Evolutionary conservation across 2,113 vertebrate species (phyloP).

Genomic region (Zosterops pallidus): DNA sequence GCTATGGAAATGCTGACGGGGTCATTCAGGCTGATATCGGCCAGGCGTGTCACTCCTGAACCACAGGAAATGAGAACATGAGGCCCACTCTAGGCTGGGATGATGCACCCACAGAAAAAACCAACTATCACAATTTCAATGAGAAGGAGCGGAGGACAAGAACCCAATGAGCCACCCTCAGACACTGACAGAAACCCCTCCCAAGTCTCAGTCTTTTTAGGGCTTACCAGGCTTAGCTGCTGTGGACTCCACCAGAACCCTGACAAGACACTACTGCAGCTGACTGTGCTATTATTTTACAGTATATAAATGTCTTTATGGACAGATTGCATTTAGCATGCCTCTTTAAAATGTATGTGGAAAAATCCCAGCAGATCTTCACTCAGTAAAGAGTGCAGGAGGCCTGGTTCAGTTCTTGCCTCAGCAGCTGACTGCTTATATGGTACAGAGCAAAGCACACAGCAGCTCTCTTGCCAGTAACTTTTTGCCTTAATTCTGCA

Average conservation of each 20-base stretch:
- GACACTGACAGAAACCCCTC: neutral
- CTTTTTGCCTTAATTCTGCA: neutral
- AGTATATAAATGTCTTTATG: neutral
- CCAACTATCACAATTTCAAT: fast-evolving
- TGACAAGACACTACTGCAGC: neutral
- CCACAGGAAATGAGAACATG: neutral
- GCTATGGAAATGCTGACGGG: slow-evolving; percentile 81
- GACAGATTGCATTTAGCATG: neutral
- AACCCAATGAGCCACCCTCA: neutral
- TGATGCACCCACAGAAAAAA: neutral
- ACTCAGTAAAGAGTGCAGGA: neutral
- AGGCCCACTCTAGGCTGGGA: neutral
- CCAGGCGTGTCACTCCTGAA: slow-evolving; percentile 83
- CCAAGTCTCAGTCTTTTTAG: neutral
- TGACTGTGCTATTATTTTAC: neutral
- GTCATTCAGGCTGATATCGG: slow-evolving; percentile 84
- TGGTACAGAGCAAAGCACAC: neutral
- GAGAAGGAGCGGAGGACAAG: neutral
- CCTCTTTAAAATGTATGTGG: neutral
- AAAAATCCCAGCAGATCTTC: neutral
- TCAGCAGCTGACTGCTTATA: neutral
- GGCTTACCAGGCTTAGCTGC: neutral
- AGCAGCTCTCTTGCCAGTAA: neutral
- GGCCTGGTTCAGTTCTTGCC: neutral
- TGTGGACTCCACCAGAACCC: neutral